Conservation (phyloP, 2,888 invertebrate genomes). For the Polyommatus iphigenia region DNA sequence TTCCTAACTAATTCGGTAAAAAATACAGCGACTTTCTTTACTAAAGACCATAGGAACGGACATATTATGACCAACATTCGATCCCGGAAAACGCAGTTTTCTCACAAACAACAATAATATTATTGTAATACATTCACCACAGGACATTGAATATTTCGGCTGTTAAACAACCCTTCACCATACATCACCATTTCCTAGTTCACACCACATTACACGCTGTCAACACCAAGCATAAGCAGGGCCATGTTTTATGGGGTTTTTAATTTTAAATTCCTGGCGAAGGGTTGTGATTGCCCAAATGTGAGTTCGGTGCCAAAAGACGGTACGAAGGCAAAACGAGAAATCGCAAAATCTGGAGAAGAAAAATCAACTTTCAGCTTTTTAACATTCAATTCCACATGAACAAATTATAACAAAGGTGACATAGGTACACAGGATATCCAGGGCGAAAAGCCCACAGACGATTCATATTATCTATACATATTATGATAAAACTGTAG, state of each 20-base stretch:
- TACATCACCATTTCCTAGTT: constrained; percentile 17
- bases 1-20: too few relatives aligned
- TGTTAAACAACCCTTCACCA: constrained; percentile 5
- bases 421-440: too few relatives aligned
- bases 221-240: neutral
- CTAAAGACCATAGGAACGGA: too few relatives aligned
- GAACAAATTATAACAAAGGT: too few relatives aligned
- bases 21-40: too few relatives aligned
- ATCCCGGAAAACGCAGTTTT: neutral
- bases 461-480: too few relatives aligned
- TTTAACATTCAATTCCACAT: too few relatives aligned
- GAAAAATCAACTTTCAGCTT: too few relatives aligned
- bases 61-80: neutral
- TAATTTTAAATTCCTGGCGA: constrained; percentile 12
- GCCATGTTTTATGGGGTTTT: neutral
- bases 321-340: too few relatives aligned
- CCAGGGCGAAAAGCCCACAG: too few relatives aligned
- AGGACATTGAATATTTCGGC: neutral
- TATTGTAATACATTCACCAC: constrained; percentile 2
- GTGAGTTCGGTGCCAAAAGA: neutral
- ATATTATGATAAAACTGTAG: too few relatives aligned
- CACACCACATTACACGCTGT: constrained; percentile 22
- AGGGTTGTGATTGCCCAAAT: constrained; percentile 1
- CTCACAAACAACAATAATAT: neutral
- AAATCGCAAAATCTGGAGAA: too few relatives aligned